Conservation (phyloP, 2,797 vertebrate species). For the Micrastur ruficollis region DNA sequence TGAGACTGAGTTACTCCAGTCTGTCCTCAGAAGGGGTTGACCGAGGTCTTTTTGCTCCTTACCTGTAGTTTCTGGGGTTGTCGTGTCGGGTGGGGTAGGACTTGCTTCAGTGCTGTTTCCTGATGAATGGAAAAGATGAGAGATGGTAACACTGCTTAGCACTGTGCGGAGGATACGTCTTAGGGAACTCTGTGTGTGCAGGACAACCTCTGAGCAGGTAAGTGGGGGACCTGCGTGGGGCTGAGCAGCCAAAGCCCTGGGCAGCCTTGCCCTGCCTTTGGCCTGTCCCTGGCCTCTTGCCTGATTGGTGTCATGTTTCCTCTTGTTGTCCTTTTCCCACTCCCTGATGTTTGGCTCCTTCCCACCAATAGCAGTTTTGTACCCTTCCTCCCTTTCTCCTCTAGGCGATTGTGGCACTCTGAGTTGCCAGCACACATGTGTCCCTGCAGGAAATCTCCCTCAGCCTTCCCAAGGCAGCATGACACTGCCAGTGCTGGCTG, state of each 20-base stretch:
- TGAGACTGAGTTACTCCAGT: fast-evolving
- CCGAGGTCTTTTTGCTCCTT: background rate
- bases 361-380: fast-evolving
- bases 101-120: fast-evolving
- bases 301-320: fast-evolving
- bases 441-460: background rate
- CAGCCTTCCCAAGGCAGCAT: fast-evolving
- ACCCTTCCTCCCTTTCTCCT: background rate
- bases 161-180: no score
- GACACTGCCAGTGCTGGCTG: fast-evolving
- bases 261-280: background rate
- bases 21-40: fast-evolving
- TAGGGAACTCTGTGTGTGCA: background rate
- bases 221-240: fast-evolving
- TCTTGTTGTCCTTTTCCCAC: fast-evolving
- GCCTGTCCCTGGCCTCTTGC: fast-evolving
- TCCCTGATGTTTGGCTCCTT: fast-evolving
- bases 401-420: fast-evolving
- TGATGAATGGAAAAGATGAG: background rate
- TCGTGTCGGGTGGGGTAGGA: fast-evolving
- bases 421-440: fast-evolving
- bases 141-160: background rate
- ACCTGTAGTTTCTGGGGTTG: fast-evolving
- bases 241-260: background rate
- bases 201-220: fast-evolving